Percentiles rank a stretch among this genome's conserved stretches.
Evolutionary conservation across 2,113 vertebrate genomes (phyloP).

Genomic region (Oceanodroma tethys): DNA sequence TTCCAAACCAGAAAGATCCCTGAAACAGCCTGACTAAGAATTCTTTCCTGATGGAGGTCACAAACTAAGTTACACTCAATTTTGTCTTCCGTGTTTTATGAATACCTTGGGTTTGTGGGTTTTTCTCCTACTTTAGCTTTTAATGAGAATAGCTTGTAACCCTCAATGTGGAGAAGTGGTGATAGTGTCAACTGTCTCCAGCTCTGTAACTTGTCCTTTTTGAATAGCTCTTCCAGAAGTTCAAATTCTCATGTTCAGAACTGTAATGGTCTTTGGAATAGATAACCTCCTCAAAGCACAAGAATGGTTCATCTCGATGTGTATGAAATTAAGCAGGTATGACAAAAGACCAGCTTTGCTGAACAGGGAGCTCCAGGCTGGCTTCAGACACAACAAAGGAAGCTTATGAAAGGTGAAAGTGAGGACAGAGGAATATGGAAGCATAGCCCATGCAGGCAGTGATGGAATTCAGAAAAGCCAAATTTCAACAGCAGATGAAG

Average conservation of each 20-base stretch:
- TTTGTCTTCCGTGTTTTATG: neutral
- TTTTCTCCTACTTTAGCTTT: neutral
- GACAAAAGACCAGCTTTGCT: neutral
- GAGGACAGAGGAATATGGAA: neutral
- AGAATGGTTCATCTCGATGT: neutral
- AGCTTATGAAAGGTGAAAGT: neutral
- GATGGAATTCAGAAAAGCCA: neutral
- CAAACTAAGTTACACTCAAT: neutral
- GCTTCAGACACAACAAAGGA: neutral
- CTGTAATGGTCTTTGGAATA: neutral
- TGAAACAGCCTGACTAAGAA: neutral
- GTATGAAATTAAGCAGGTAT: neutral
- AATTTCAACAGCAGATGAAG: neutral
- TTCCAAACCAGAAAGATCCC: neutral
- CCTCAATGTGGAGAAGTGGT: neutral
- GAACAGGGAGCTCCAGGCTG: neutral
- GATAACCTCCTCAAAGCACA: neutral
- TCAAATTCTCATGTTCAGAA: neutral
- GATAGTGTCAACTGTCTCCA: neutral
- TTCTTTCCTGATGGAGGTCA: neutral
- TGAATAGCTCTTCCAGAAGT: neutral
- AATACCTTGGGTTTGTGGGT: neutral
- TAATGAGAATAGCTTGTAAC: neutral
- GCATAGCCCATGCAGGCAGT: neutral
- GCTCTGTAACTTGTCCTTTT: neutral